Percentiles rank a stretch among this genome's conserved stretches.
Evolutionary conservation across 2,888 invertebrate genomes (phyloP).

Genomic region (Pristionchus japonicus): DNA sequence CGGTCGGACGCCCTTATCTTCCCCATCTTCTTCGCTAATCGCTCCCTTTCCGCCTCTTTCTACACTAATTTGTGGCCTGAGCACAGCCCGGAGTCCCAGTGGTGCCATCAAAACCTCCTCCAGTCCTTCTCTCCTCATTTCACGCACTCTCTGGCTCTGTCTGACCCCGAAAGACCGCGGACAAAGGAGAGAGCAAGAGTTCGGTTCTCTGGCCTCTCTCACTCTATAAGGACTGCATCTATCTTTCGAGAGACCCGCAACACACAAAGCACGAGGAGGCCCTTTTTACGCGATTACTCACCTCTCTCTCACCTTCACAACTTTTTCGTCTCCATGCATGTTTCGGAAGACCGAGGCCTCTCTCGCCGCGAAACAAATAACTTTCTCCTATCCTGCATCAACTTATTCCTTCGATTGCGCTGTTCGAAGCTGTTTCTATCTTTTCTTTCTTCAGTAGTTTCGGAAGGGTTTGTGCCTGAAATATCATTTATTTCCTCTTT

Average conservation of each 20-base stretch:
- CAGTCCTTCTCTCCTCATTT: too few relatives aligned
- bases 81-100: neutral
- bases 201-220: neutral
- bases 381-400: too few relatives aligned
- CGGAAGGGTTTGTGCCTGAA: too few relatives aligned
- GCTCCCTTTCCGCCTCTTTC: neutral
- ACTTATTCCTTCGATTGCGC: too few relatives aligned
- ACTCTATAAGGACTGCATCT: neutral
- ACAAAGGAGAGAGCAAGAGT: too few relatives aligned
- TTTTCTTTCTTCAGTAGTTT: too few relatives aligned
- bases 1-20: neutral
- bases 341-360: too few relatives aligned
- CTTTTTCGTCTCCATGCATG: neutral
- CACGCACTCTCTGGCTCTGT: too few relatives aligned
- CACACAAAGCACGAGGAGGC: neutral
- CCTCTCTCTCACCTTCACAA: neutral
- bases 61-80: conserved; percentile 12
- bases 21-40: neutral
- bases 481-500: too few relatives aligned
- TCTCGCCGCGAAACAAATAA: too few relatives aligned
- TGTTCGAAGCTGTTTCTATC: too few relatives aligned
- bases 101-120: conserved; percentile 17
- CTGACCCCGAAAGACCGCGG: too few relatives aligned
- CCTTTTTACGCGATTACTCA: neutral
- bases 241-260: neutral